A percentile compares a stretch with the other conserved stretches of the same genome.
phyloP scores from a whole-genome alignment of 37 sponge, comb jelly and placozoan species.

The Lycopodina hypogea region DNA sequence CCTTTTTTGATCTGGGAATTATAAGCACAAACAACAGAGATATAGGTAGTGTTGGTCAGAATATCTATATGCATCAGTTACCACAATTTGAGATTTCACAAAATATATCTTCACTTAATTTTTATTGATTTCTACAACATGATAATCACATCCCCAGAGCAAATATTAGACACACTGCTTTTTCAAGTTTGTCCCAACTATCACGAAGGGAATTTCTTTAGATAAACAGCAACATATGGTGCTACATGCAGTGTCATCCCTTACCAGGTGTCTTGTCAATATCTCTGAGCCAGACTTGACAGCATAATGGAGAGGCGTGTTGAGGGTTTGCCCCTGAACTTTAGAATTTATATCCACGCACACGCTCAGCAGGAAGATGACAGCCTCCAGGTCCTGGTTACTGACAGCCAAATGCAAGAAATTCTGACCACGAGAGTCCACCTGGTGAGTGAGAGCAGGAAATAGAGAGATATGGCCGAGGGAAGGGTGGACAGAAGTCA shows the following conservation, averaged over 20 bases:
- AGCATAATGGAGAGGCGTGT: constrained; percentile 91
- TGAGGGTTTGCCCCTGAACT: constrained; percentile 60
- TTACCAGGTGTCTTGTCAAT: constrained; percentile 84
- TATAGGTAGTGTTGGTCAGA: no score
- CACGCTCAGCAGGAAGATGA: constrained; percentile 88
- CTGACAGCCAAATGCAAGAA: constrained; percentile 87
- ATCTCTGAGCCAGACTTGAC: constrained; percentile 81
- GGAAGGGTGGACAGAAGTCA: neutral
- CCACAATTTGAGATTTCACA: no score
- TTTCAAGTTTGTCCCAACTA: no score
- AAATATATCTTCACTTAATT: no score
- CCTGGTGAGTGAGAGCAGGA: constrained; percentile 31
- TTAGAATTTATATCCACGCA: constrained; percentile 80
- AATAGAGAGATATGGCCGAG: neutral
- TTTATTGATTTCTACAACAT: no score
- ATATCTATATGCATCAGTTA: no score
- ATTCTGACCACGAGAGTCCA: constrained; percentile 75
- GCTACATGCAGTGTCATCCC: neutral
- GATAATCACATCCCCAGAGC: no score
- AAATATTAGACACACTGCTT: no score
- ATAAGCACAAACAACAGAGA: no score
- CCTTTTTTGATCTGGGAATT: no score
- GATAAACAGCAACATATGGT: no score
- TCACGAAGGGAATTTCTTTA: no score
- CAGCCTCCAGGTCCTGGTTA: constrained; percentile 74